Base-by-base conservation (phyloP, 1,140 invertebrate species). In the Amyelois transitella region DNA sequence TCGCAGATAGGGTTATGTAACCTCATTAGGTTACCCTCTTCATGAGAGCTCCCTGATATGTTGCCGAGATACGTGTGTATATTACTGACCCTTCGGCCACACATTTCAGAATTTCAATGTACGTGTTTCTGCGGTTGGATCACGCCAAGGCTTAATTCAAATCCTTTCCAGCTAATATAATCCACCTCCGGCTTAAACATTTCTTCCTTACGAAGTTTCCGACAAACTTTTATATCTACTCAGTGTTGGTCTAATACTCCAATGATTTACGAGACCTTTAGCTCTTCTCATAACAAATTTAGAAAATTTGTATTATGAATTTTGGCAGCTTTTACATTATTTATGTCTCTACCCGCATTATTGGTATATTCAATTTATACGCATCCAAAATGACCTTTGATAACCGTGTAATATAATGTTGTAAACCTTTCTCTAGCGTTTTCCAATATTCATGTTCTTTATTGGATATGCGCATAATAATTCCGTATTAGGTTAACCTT, bases 21-120 rank as follows among this genome's bases (percentile, higher is more conserved):
- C 64, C 54, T 79, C 57, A 72, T 78, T 77, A 70, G 58, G 54
- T 65, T 69, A 70, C 70, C 72, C 71, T 74, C 67, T 69, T 76
- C 69, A 75, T 64, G 58, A 62, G 49, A 64, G 66, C 55, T 72
- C 75, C 75, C 63, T 75, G 65, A 69, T 78, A 72, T 55, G 65
- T 75, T 76, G 72, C 53, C 53, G 32, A 62, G 62, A 63, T n/a
- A n/a, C n/a, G n/a, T n/a, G n/a, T 69, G 74, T 74, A 79, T 75
- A 65, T 73, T 65, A 73, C 58, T 58, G 58, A 64, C 62, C 64
- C 43, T 53, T 54, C 52, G 55, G 58, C 49, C 58, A 51, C 52
- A 51, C 53, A 65, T 58, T 69, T 58, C 45, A 32, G 43, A 60
- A 69, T 69, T 62, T 69, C 62, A 32, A 48, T 49, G 43, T 58